phyloP scores from a whole-genome alignment of 2,888 invertebrate genomes.

The Dynastes hyllus region DNA sequence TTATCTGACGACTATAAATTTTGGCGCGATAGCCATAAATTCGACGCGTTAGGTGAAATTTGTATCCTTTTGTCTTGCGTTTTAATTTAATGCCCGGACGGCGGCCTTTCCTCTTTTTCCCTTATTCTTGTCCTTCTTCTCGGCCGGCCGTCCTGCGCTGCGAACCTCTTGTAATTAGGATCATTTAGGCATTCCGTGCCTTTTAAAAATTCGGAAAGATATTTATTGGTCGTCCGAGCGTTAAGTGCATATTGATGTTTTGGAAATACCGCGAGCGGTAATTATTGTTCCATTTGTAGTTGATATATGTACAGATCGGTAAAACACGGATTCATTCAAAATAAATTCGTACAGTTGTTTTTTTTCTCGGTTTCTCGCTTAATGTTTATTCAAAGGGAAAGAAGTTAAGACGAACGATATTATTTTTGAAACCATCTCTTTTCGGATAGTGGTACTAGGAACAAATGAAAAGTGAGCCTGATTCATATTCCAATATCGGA shows the following conservation, averaged over 20 bases:
- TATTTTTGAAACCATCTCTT: too few species aligned
- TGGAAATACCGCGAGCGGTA: slow-evolving; percentile 30
- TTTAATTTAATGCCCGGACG: slow-evolving; percentile 44
- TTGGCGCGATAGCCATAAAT: slow-evolving; percentile 40
- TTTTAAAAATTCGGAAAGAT: slow-evolving; percentile 33
- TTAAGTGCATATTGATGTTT: slow-evolving; percentile 45
- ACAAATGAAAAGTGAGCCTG: too few species aligned
- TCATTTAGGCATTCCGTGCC: slow-evolving; percentile 35
- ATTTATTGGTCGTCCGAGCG: slow-evolving; percentile 23
- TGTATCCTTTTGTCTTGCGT: slow-evolving; percentile 42
- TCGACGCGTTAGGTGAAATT: slow-evolving; percentile 41
- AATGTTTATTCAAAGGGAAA: too few species aligned
- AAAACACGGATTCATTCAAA: slow-evolving; percentile 24
- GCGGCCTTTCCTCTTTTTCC: neutral
- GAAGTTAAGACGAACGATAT: too few species aligned
- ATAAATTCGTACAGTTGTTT: slow-evolving; percentile 23
- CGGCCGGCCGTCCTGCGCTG: neutral
- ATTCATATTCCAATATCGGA: too few species aligned
- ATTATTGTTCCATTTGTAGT: slow-evolving; percentile 39
- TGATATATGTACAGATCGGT: slow-evolving; percentile 30
- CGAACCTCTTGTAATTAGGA: slow-evolving; percentile 42
- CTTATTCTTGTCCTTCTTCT: neutral
- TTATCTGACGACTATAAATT: slow-evolving; percentile 49
- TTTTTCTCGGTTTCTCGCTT: neutral
- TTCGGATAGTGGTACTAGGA: too few species aligned